Conservation (phyloP, 2,888 invertebrate genomes). For the Furcula furcula region DNA sequence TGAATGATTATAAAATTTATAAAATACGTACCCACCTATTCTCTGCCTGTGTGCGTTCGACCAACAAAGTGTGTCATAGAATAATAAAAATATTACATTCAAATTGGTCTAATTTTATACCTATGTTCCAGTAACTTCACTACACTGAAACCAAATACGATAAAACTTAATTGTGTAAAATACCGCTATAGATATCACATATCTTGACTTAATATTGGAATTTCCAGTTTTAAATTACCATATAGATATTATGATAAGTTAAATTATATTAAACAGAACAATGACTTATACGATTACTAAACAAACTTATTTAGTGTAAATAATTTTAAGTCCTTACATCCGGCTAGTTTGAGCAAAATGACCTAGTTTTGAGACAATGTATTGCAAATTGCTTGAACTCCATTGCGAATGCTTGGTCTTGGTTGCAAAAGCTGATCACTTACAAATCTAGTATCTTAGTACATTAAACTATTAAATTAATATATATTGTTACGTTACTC, state of each 20-base stretch:
- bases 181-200: background rate
- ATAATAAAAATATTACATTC: conserved; percentile 19
- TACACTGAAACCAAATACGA: background rate
- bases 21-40: too few species aligned
- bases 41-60: conserved; percentile 19
- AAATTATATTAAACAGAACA: background rate
- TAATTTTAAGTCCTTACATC: conserved; percentile 11
- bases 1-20: conserved; percentile 3
- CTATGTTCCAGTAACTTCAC: conserved; percentile 7
- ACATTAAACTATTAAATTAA: conserved; percentile 11
- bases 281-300: background rate
- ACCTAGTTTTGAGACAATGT: conserved; percentile 27
- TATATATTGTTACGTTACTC: conserved; percentile 12
- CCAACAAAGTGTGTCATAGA: conserved; percentile 35
- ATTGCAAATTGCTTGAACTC: conserved; percentile 18
- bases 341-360: conserved; percentile 21
- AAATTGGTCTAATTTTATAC: conserved; percentile 8
- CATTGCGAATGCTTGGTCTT: conserved; percentile 23
- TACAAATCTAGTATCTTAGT: conserved; percentile 14
- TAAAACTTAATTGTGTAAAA: too few species aligned
- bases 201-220: conserved; percentile 5
- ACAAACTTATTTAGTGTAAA: background rate
- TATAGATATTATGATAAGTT: background rate
- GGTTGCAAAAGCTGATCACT: conserved; percentile 19
- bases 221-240: conserved; percentile 3